Base-by-base conservation (phyloP, 2,113 vertebrate genomes). In the Macrotis lagotis region DNA sequence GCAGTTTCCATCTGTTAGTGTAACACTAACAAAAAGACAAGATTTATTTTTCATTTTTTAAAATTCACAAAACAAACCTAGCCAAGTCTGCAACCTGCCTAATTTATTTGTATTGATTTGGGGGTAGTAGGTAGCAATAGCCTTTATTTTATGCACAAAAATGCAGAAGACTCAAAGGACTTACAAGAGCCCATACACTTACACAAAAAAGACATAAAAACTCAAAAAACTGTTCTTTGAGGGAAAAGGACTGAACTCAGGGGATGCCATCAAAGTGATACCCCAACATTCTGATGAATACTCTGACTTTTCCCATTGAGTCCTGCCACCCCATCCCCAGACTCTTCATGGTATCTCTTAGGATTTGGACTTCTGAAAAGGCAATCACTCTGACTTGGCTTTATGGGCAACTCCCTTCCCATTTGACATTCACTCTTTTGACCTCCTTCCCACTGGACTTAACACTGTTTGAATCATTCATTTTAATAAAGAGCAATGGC, bases 1-100 rank as follows among this genome's bases (percentile, higher is more conserved):
- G 14, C 66, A 16, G 44, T 94, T 91, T 94, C 66, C 66, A 83
- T 83, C 66, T 95, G 25, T 31, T 94, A 94, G 49, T 55, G 48
- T 31, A 92, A 25, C 24, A n/a, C 94, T 92, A 50, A 91, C 89
- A 90, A 94, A 24, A 51, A 48, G 48, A n/a, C 0, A 94, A 91
- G n/a, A 95, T 89, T 8, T 92, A 95, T 92, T 47, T 3, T 88
- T 94, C 90, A 48, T 88, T 49, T 26, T 49, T 48, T n/a, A 8
- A 89, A 89, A 16, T 89, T 95, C 16, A 26, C 48, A 88, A 51
- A 92, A 95, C 83, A 93, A 90, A 8, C 14, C 92, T n/a, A 37
- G n/a, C 16, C n/a, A n/a, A 4, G 49, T 96, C 19, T 1, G 19
- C 66, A 83, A n/a, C n/a, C n/a, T 44, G 66, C 66, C n/a, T n/a